Percentiles rank a stretch among this genome's conserved stretches.
phyloP scores from a whole-genome alignment of 2,797 vertebrate species.

The Acanthurus lineatus region DNA sequence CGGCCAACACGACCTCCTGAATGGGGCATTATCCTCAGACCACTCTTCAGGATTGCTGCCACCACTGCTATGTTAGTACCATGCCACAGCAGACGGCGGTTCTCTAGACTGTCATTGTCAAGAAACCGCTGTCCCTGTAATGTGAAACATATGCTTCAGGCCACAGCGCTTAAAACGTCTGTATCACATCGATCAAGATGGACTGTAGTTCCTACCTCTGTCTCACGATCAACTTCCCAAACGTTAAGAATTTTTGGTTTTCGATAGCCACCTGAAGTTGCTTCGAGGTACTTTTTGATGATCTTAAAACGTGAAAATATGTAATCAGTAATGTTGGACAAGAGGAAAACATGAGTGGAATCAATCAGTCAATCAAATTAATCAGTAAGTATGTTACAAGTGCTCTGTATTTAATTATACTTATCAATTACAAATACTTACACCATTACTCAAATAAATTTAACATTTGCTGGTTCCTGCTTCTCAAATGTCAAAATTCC shows the following conservation, averaged over 20 bases:
- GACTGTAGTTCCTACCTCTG: slow-evolving; percentile 83
- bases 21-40: slow-evolving; percentile 95
- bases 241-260: slow-evolving; percentile 82
- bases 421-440: too few species aligned
- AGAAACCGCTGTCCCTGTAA: slow-evolving; percentile 86
- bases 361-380: too few species aligned
- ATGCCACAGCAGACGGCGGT: slow-evolving; percentile 93
- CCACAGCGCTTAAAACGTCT: not conserved
- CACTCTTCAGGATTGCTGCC: slow-evolving; percentile 92
- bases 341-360: not conserved
- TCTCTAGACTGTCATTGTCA: slow-evolving; percentile 84
- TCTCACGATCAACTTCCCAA: slow-evolving; percentile 89
- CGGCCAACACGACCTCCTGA: slow-evolving; percentile 91
- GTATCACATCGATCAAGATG: not conserved
- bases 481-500: too few species aligned
- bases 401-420: not conserved
- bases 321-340: not conserved
- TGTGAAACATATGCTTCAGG: not conserved
- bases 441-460: too few species aligned
- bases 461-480: too few species aligned
- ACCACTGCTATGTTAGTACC: slow-evolving; percentile 93
- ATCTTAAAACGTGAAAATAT: slow-evolving; percentile 79
- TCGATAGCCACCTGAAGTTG: slow-evolving; percentile 63
- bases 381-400: not conserved
- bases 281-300: slow-evolving; percentile 87